These are phyloP conservation scores for Notoglanidium macrostoma DNA, from an alignment of 2,797 vertebrate genomes.

Conservation along the genomic window DNA sequence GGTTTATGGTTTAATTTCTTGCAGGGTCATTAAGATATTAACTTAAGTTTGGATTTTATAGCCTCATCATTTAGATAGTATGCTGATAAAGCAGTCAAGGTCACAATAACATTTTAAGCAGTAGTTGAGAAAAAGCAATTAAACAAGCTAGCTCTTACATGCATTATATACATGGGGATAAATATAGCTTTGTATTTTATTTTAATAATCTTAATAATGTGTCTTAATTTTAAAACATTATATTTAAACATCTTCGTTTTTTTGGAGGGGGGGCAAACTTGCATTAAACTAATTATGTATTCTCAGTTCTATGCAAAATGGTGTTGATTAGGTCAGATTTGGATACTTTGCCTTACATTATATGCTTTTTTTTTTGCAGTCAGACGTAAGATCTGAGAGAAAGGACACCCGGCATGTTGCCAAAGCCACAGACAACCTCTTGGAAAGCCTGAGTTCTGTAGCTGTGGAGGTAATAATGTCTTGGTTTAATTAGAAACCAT, in stretches of 20 bases:
- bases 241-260: background rate
- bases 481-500: background rate
- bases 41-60: background rate
- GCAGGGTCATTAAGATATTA: background rate
- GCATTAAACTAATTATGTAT: background rate
- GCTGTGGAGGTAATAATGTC: slow-evolving; percentile 81
- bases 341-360: background rate
- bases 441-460: slow-evolving; percentile 81
- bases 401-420: slow-evolving; percentile 71
- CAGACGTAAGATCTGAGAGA: slow-evolving; percentile 73
- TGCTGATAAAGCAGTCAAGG: background rate
- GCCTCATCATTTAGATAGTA: slow-evolving; percentile 5
- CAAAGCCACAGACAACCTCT: slow-evolving; percentile 78
- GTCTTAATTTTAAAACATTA: background rate
- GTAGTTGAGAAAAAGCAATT: background rate
- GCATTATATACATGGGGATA: background rate
- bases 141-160: background rate
- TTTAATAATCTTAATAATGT: too few relatives aligned
- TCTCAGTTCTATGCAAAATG: background rate
- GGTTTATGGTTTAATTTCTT: slow-evolving; percentile 50
- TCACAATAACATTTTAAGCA: background rate
- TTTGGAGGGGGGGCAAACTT: background rate
- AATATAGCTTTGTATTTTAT: background rate
- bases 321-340: background rate
- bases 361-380: slow-evolving; percentile 70